These are phyloP conservation scores for Sebastes variabilis DNA, from an alignment of 2,797 vertebrate genomes.

Conservation along the genomic window DNA sequence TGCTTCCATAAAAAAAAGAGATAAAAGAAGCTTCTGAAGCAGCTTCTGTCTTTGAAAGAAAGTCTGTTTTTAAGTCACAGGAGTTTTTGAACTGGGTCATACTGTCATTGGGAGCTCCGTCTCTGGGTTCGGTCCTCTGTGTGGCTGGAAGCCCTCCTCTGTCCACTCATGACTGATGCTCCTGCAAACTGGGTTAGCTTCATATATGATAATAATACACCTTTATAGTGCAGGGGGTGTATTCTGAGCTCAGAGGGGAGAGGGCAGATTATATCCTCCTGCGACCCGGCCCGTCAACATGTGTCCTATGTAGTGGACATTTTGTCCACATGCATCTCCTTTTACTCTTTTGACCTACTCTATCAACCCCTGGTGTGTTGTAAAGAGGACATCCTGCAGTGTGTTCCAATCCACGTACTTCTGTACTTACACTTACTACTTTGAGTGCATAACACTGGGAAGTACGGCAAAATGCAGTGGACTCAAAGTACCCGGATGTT, in stretches of 20 bases:
- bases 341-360: not conserved
- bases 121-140: constrained; percentile 21
- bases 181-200: constrained; percentile 36
- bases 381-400: no score
- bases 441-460: no score
- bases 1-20: constrained; percentile 17
- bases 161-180: constrained; percentile 35
- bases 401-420: no score
- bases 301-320: no score
- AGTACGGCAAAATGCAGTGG: no score
- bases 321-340: no score
- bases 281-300: no score
- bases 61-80: constrained; percentile 32
- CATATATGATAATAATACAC: not conserved
- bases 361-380: no score
- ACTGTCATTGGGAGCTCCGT: constrained; percentile 17
- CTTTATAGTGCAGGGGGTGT: not conserved
- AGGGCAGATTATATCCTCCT: no score
- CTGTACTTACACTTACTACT: no score
- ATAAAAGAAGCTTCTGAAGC: constrained; percentile 34
- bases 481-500: no score
- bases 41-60: constrained; percentile 25
- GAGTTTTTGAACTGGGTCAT: constrained; percentile 52
- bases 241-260: not conserved
- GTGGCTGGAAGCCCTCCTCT: constrained; percentile 4